phyloP scores from a whole-genome alignment of 2,888 invertebrate species.

The Ophraella communa region DNA sequence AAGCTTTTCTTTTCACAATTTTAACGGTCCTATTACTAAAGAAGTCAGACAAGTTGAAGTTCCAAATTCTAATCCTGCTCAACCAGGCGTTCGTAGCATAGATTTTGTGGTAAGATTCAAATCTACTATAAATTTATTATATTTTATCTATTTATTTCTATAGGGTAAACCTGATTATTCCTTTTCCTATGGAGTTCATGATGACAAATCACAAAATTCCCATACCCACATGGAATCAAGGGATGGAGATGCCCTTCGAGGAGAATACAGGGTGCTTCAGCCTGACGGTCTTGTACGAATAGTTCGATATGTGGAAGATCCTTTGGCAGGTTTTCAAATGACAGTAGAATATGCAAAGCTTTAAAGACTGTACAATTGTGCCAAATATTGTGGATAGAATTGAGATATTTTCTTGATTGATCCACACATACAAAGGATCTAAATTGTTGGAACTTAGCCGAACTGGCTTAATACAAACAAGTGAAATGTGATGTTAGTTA shows the following conservation, averaged over 20 bases:
- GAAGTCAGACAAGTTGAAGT: constrained; percentile 66
- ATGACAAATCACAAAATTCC: constrained; percentile 74
- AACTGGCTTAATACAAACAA: no score
- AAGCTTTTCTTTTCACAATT: constrained; percentile 74
- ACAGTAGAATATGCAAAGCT: constrained; percentile 51
- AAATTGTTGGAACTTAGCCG: no score
- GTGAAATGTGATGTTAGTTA: no score
- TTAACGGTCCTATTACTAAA: constrained; percentile 78
- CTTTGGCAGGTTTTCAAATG: constrained; percentile 76
- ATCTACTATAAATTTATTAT: no score
- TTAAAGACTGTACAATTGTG: background rate
- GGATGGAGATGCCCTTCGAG: constrained; percentile 74
- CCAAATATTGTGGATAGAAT: background rate
- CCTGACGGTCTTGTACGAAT: constrained; percentile 76
- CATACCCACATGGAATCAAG: constrained; percentile 77
- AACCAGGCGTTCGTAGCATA: constrained; percentile 65
- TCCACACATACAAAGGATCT: no score
- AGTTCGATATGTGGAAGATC: constrained; percentile 77
- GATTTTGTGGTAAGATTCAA: constrained; percentile 70
- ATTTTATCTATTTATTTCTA: constrained; percentile 1
- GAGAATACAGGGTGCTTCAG: constrained; percentile 77
- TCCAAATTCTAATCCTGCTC: constrained; percentile 59
- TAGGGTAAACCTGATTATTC: constrained; percentile 78
- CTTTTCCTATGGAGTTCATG: constrained; percentile 79
- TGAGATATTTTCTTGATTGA: background rate